These are phyloP conservation scores for Limnephilus rhombicus DNA, from an alignment of 2,888 invertebrate genomes.

Conservation along the genomic window DNA sequence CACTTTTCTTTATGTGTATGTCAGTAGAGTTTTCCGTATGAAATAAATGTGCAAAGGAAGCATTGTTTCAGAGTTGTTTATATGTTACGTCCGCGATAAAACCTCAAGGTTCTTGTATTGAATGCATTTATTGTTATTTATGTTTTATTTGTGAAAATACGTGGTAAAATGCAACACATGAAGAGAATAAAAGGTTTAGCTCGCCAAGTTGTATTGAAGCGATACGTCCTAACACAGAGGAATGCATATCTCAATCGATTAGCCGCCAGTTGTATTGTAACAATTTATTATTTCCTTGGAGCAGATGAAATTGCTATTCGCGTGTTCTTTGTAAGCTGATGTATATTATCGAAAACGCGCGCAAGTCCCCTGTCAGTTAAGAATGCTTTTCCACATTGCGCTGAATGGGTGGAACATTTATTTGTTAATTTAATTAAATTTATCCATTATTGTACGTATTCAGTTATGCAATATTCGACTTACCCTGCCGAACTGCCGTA, in stretches of 20 bases:
- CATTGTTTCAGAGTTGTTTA: neutral
- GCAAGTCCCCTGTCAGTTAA: neutral
- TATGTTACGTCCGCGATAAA: neutral
- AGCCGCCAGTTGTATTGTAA: neutral
- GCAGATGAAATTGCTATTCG: neutral
- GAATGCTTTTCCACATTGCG: neutral
- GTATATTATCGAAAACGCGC: neutral
- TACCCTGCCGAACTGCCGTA: conserved; percentile 37
- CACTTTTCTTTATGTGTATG: neutral
- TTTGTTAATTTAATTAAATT: neutral
- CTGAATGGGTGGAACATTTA: neutral
- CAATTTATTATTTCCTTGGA: neutral
- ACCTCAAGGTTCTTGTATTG: neutral
- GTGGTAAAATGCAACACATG: neutral
- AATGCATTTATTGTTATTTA: neutral
- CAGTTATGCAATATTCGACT: conserved; percentile 35
- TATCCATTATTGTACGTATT: neutral
- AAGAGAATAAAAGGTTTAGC: neutral
- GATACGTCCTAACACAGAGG: neutral
- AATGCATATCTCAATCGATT: neutral
- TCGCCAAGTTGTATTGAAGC: neutral
- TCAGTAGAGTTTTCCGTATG: neutral
- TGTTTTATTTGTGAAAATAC: neutral
- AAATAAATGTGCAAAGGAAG: neutral
- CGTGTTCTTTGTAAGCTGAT: neutral